phyloP scores from a whole-genome alignment of 2,888 invertebrate species.

The Idaea straminata region DNA sequence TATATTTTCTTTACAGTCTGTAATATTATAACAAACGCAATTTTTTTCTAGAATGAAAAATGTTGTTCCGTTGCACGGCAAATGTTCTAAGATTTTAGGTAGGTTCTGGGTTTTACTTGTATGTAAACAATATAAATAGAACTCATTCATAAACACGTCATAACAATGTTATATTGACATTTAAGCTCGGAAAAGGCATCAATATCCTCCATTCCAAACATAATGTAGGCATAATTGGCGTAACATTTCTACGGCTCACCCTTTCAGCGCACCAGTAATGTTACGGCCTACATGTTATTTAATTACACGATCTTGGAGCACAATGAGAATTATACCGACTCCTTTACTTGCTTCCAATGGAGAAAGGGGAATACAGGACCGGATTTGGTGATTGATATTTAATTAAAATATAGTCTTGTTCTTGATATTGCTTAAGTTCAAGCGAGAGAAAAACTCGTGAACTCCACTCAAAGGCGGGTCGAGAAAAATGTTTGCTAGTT shows the following conservation, averaged over 20 bases:
- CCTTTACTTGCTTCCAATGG: slow-evolving; percentile 49
- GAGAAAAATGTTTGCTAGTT: too few relatives aligned
- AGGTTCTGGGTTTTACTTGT: too few relatives aligned
- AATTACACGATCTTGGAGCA: slow-evolving; percentile 76
- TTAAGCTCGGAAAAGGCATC: slow-evolving; percentile 48
- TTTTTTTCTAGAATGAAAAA: too few relatives aligned
- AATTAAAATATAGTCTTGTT: slow-evolving; percentile 11
- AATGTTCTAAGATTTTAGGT: too few relatives aligned
- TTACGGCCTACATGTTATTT: slow-evolving; percentile 78
- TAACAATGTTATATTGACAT: slow-evolving; percentile 22
- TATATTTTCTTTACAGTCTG: too few relatives aligned
- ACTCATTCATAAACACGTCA: slow-evolving; percentile 14
- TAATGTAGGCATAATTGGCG: slow-evolving; percentile 80
- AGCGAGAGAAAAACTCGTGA: too few relatives aligned
- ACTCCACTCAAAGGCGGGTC: too few relatives aligned
- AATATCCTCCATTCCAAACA: slow-evolving; percentile 75
- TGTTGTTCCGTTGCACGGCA: too few relatives aligned
- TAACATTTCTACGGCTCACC: slow-evolving; percentile 77
- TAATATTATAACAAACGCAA: too few relatives aligned
- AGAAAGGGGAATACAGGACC: slow-evolving; percentile 35
- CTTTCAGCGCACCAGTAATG: slow-evolving; percentile 76
- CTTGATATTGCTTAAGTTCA: too few relatives aligned
- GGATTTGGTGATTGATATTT: slow-evolving; percentile 32
- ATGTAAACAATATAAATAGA: not conserved
- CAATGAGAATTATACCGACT: slow-evolving; percentile 73